Evolutionary conservation across 2,113 vertebrate species (phyloP).

Genomic region (Chamaea fasciata): DNA sequence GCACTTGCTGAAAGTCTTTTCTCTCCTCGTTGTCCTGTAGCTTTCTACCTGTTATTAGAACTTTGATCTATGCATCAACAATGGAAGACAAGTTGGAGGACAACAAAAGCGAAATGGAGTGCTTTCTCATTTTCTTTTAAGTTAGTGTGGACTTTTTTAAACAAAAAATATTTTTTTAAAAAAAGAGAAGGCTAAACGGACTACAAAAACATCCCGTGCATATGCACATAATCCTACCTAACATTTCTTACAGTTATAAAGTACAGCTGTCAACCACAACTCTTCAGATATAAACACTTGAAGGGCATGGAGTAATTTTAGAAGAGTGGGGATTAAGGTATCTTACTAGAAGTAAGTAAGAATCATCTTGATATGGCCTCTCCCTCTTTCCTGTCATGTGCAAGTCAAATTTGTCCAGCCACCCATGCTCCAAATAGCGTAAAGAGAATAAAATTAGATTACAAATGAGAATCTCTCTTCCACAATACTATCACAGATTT

Average conservation of each 20-base stretch:
- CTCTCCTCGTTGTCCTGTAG: neutral
- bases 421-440: neutral
- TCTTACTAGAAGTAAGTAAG: neutral
- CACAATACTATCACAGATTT: neutral
- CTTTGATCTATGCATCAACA: neutral
- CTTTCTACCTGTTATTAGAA: neutral
- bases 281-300: neutral
- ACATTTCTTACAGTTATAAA: neutral
- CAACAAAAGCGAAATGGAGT: conserved; percentile 15
- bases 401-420: neutral
- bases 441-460: neutral
- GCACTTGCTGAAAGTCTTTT: neutral
- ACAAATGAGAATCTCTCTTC: neutral
- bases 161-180: neutral
- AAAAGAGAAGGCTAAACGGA: neutral
- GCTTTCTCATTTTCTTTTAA: neutral
- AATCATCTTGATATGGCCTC: neutral
- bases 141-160: neutral
- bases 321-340: neutral
- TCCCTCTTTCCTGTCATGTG: neutral
- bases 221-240: neutral
- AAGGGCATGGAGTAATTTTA: neutral
- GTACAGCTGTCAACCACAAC: neutral
- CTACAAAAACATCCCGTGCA: neutral
- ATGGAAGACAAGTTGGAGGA: conserved; percentile 41